Evolutionary conservation across 2,113 vertebrate species (phyloP).

Genomic region (Aspidoscelis tigris): DNA sequence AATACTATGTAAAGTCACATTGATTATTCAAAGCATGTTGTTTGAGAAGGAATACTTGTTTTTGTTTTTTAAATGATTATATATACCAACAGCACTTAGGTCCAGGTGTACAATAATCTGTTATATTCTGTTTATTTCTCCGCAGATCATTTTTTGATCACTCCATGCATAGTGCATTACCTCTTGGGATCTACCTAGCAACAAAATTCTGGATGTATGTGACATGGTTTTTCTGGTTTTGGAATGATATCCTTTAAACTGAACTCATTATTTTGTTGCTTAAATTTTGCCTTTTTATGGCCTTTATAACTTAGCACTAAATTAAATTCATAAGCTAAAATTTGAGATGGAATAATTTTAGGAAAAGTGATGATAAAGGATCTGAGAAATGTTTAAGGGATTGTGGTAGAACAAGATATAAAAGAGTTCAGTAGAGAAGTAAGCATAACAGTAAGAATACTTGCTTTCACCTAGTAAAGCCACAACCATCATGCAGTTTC

Average conservation of each 20-base stretch:
- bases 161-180: constrained; percentile 98
- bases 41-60: background rate
- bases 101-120: constrained; percentile 28
- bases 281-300: constrained; percentile 17
- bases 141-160: constrained; percentile 99
- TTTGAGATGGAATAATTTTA: constrained; percentile 4
- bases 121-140: constrained; percentile 15
- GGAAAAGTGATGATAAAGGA: background rate
- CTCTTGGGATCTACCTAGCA: constrained; percentile 97
- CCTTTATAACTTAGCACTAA: constrained; percentile 3
- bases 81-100: background rate
- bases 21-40: background rate
- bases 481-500: too few relatives aligned
- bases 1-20: background rate
- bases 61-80: background rate
- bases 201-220: constrained; percentile 99
- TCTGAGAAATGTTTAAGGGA: background rate
- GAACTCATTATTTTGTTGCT: constrained; percentile 3
- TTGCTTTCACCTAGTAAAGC: too few relatives aligned
- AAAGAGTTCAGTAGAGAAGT: too few relatives aligned
- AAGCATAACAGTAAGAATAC: background rate
- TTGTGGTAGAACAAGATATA: background rate
- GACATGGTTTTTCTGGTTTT: constrained; percentile 99
- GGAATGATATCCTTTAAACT: constrained; percentile 97
- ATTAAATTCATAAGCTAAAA: constrained; percentile 10